A percentile compares a stretch with the other conserved stretches of the same genome.
These are phyloP conservation scores for Urocyon cinereoargenteus DNA, from an alignment of 2,797 vertebrate genomes.

Conservation along the genomic window DNA sequence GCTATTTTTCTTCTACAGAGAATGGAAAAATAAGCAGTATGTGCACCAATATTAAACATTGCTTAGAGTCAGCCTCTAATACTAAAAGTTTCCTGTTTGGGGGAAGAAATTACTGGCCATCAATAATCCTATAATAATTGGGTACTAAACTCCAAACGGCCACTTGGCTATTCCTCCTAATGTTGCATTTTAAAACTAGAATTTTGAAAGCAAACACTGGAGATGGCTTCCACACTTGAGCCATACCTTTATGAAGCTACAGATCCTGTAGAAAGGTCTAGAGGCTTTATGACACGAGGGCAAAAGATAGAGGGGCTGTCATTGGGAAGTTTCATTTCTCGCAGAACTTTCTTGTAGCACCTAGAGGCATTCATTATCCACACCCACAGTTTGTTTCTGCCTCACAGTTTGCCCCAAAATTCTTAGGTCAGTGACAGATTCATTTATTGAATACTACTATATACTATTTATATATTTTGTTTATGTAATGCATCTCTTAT, in stretches of 20 bases:
- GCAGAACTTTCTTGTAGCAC: background rate
- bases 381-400: background rate
- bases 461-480: background rate
- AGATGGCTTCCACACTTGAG: background rate
- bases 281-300: background rate
- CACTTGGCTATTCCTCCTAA: background rate
- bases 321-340: background rate
- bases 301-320: background rate
- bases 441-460: background rate
- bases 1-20: background rate
- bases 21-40: background rate
- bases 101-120: background rate
- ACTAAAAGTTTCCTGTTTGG: background rate
- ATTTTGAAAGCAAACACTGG: background rate
- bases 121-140: background rate
- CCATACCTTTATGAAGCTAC: background rate
- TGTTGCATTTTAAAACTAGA: conserved; percentile 20
- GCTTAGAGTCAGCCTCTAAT: background rate
- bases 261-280: background rate
- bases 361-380: background rate
- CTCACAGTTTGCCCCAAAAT: background rate
- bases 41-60: background rate
- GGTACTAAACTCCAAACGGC: background rate
- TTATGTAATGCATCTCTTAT: background rate
- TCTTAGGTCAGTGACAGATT: background rate